These are phyloP conservation scores for Morone saxatilis DNA, from an alignment of 2,113 vertebrate species.

Conservation along the genomic window DNA sequence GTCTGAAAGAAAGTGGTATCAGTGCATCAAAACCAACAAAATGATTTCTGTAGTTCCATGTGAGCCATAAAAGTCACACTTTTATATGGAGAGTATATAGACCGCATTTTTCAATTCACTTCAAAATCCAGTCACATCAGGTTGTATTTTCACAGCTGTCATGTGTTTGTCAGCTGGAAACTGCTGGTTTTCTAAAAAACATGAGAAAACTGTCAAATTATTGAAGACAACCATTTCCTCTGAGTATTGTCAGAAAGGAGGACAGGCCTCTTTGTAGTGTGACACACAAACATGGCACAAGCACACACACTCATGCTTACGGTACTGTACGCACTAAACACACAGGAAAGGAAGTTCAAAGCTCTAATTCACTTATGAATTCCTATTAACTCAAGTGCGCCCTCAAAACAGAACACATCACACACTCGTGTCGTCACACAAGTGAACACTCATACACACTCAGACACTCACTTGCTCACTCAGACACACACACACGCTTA, in stretches of 20 bases:
- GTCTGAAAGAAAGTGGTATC: too few species aligned
- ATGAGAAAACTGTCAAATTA: slow-evolving; percentile 21
- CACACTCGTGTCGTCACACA: slow-evolving; percentile 15
- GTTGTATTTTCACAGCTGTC: slow-evolving; percentile 3
- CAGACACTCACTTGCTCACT: slow-evolving; percentile 10
- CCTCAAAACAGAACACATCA: slow-evolving; percentile 35
- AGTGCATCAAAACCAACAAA: not conserved
- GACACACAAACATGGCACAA: slow-evolving; percentile 17
- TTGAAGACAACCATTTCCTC: slow-evolving; percentile 16
- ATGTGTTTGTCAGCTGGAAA: not conserved
- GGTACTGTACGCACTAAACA: slow-evolving; percentile 1
- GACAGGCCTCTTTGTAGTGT: slow-evolving; percentile 29
- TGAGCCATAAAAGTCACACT: too few species aligned
- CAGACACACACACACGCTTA: slow-evolving; percentile 11
- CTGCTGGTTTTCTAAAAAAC: not conserved
- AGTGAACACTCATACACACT: slow-evolving; percentile 35
- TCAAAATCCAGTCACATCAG: slow-evolving; percentile 5
- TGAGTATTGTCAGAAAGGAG: slow-evolving; percentile 34
- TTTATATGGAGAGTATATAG: not conserved
- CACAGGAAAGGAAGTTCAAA: slow-evolving; percentile 29
- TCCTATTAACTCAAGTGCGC: slow-evolving; percentile 47
- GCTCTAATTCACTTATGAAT: slow-evolving; percentile 41
- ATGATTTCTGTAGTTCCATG: not conserved
- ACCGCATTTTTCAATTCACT: not conserved
- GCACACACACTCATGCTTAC: not conserved